A percentile compares a stretch with the other conserved stretches of the same genome.
Evolutionary conservation across 1,140 invertebrate genomes (phyloP).

Genomic region (Drosophila varians): DNA sequence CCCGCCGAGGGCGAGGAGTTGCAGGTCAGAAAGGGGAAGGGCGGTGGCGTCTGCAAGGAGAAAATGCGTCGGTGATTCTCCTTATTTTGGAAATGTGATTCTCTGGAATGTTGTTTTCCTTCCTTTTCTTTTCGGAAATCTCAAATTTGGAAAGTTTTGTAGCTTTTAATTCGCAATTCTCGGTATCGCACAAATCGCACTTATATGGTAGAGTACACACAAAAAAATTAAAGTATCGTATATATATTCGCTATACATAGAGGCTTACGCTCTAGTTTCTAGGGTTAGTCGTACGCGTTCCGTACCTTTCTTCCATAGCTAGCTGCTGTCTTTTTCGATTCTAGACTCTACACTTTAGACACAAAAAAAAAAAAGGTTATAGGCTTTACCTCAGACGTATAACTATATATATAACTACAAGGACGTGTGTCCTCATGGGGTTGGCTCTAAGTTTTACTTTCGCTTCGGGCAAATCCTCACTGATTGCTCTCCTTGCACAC

Average conservation of each 20-base stretch:
- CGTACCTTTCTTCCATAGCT: background rate
- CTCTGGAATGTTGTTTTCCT: background rate
- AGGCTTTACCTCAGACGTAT: conserved; percentile 12
- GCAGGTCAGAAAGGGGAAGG: background rate
- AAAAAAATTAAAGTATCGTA: conserved; percentile 47
- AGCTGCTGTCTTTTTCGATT: conserved; percentile 40
- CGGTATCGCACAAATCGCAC: conserved; percentile 58
- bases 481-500: conserved; percentile 18
- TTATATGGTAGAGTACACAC: conserved; percentile 26
- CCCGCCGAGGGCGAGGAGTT: background rate
- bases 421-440: conserved; percentile 5
- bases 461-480: conserved; percentile 41
- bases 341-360: background rate
- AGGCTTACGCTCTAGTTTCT: conserved; percentile 10
- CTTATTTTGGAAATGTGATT: background rate
- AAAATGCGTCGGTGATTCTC: background rate
- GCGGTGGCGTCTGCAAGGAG: background rate
- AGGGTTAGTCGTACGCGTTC: conserved; percentile 12
- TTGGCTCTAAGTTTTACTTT: conserved; percentile 42
- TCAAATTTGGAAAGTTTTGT: conserved; percentile 20
- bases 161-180: conserved; percentile 61
- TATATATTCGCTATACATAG: conserved; percentile 35
- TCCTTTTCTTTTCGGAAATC: too few relatives aligned
- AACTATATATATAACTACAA: background rate
- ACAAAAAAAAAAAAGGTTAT: conserved; percentile 17